Percentiles rank a stretch among this genome's conserved stretches.
phyloP scores from a whole-genome alignment of 2,113 vertebrate species.

The Parus major region DNA sequence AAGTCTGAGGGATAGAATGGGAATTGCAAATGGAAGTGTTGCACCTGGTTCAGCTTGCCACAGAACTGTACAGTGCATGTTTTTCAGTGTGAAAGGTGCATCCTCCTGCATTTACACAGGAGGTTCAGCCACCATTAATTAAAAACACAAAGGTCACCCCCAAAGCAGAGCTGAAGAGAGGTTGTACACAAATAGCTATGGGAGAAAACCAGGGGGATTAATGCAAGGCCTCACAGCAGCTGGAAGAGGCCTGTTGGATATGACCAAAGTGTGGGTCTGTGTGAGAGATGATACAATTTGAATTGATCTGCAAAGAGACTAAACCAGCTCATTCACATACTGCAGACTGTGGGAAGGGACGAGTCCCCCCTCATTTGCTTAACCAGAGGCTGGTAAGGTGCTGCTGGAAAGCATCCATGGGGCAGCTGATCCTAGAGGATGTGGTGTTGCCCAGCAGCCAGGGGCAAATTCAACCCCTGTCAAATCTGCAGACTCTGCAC shows the following conservation, averaged over 20 bases:
- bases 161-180: not conserved
- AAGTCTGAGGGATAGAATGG: not conserved
- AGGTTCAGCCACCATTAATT: not conserved
- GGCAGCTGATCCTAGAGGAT: not conserved
- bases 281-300: not conserved
- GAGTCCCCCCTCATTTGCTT: not conserved
- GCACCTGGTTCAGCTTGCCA: not conserved
- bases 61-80: not conserved
- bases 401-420: not conserved
- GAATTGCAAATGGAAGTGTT: not conserved
- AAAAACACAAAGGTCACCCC: not conserved
- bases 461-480: not conserved
- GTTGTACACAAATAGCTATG: not conserved
- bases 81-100: not conserved
- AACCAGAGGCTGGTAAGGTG: not conserved
- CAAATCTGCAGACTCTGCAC: not conserved
- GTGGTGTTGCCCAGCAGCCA: not conserved
- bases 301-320: not conserved
- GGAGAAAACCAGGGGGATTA: not conserved
- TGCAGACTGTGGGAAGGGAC: not conserved
- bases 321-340: rapidly evolving
- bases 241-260: not conserved
- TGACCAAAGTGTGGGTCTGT: not conserved
- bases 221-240: not conserved
- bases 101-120: not conserved